Conservation (phyloP, 2,113 vertebrate species). For the Nannobrachium achirus region DNA sequence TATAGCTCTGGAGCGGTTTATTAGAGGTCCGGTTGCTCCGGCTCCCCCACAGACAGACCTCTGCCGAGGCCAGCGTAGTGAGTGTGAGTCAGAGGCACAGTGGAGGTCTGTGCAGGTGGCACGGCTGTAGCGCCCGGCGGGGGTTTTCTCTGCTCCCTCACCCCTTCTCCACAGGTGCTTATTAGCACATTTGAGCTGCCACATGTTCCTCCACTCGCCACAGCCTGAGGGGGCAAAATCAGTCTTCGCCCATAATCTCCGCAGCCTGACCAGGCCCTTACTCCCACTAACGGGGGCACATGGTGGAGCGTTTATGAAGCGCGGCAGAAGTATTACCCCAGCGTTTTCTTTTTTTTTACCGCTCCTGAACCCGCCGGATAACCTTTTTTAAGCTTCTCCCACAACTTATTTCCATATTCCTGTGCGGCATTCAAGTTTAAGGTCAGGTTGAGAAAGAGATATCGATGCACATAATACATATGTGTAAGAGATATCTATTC, state of each 20-base stretch:
- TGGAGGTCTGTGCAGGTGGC: slow-evolving; percentile 80
- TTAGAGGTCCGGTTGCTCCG: neutral
- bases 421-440: slow-evolving; percentile 24
- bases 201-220: slow-evolving; percentile 78
- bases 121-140: slow-evolving; percentile 65
- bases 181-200: slow-evolving; percentile 85
- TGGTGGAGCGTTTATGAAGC: slow-evolving; percentile 61
- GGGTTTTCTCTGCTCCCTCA: slow-evolving; percentile 58
- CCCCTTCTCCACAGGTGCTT: slow-evolving; percentile 81
- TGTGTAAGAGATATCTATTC: slow-evolving; percentile 53
- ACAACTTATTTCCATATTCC: slow-evolving; percentile 56
- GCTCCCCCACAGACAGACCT: slow-evolving; percentile 33
- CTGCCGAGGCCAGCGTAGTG: slow-evolving; percentile 5
- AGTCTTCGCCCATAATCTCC: slow-evolving; percentile 79
- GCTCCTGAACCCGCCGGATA: slow-evolving; percentile 54
- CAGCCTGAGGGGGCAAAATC: slow-evolving; percentile 78
- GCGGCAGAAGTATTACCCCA: slow-evolving; percentile 53
- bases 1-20: too few species aligned
- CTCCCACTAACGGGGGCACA: slow-evolving; percentile 65
- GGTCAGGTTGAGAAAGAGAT: slow-evolving; percentile 51
- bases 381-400: slow-evolving; percentile 52
- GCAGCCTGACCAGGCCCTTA: slow-evolving; percentile 69
- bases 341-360: slow-evolving; percentile 30
- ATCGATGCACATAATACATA: slow-evolving; percentile 33
- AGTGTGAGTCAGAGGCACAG: slow-evolving; percentile 62